Evolutionary conservation across 2,888 invertebrate species (phyloP), one percentile per base, ranked within the genome.

Genomic region (Chymomyza procnemis): DNA sequence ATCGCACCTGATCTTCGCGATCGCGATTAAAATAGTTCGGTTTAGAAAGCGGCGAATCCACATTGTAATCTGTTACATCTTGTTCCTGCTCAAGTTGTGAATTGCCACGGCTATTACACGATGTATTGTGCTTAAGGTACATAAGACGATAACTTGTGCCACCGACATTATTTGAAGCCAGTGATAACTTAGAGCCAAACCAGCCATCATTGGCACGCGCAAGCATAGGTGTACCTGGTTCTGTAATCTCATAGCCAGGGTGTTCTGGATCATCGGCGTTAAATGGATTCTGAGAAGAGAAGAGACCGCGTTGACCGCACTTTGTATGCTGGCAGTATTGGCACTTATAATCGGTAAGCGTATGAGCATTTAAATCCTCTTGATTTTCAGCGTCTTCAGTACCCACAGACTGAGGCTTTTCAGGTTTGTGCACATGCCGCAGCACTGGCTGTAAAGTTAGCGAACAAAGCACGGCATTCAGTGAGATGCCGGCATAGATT

Each of bases 381-480:
- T 82, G 68, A 47, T 88, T 87, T 3, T 86, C 85, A 60, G 46
- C 50, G n/a, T n/a, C n/a, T n/a, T n/a, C n/a, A n/a, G n/a, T n/a
- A n/a, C n/a, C n/a, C n/a, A 22, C 8, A 34, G 66, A 66, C 9
- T 47, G 56, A 0, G 62, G 47, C 2, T 75, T 68, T 14, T 75
- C 66, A 1, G 78, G 92, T 92, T 91, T 91, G 83, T 92, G 93
- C 1, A 92, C 91, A 87, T 95, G 95, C 94, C 94, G 93, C 88
- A 94, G 93, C 4, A 95, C 95, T 4, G 96, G 96, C 82, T 95
- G 95, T 16, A 95, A 88, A 18, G 95, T 90, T 46, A 95, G 90
- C 0, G 94, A 93, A 73, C 94, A 94, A 14, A 93, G 92, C 50
- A 95, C 88, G 0, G 95, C 93, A 85, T 96, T 94, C 57, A 95